phyloP scores from a whole-genome alignment of 2,113 vertebrate genomes.

The Muscicapa adusta region DNA sequence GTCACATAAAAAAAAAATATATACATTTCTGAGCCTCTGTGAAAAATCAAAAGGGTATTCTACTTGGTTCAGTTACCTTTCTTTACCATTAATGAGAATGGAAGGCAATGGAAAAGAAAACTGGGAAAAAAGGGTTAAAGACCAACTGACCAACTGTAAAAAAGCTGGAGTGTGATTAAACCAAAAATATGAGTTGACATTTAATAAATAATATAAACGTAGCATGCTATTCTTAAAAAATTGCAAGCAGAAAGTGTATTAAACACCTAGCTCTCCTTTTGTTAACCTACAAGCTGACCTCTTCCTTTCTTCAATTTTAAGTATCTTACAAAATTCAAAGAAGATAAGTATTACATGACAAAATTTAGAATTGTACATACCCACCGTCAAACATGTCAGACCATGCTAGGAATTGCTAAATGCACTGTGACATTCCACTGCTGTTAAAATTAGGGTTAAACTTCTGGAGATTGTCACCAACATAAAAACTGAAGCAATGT shows the following conservation, averaged over 20 bases:
- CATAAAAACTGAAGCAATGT: background rate
- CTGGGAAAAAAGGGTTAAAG: background rate
- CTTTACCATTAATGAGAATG: background rate
- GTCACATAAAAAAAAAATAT: background rate
- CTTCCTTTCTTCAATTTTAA: background rate
- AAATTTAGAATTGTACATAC: background rate
- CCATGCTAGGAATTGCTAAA: background rate
- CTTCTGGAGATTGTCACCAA: background rate
- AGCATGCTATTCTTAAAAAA: no score
- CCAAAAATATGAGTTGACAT: background rate
- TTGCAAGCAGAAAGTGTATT: background rate
- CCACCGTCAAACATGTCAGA: background rate
- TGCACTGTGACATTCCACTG: background rate
- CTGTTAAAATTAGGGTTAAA: background rate
- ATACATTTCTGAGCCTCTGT: background rate
- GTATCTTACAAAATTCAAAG: background rate
- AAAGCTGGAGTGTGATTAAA: background rate
- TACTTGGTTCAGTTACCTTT: background rate
- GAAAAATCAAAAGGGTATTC: background rate
- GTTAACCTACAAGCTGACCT: background rate
- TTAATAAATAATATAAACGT: no score
- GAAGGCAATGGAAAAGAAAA: background rate
- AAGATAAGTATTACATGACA: background rate
- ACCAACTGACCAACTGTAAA: background rate
- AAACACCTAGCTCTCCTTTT: background rate